phyloP scores from a whole-genome alignment of 2,797 vertebrate species.

The Microhierax caerulescens region DNA sequence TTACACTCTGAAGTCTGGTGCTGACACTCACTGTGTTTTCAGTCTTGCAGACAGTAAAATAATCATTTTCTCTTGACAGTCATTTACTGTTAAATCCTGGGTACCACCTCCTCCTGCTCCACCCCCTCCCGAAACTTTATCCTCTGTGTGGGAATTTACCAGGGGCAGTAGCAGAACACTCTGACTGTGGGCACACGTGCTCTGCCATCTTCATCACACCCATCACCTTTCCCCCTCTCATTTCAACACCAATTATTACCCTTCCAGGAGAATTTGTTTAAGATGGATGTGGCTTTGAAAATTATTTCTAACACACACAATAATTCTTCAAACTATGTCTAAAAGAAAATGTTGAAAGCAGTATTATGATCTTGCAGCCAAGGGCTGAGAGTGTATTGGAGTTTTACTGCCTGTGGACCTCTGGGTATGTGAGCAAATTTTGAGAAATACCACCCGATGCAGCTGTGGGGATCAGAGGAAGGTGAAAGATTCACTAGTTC shows the following conservation, averaged over 20 bases:
- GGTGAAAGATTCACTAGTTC: not conserved
- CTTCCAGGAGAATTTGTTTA: not conserved
- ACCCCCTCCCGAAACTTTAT: not conserved
- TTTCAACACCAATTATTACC: not conserved
- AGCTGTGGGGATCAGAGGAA: not conserved
- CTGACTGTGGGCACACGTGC: accelerated
- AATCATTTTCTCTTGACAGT: not conserved
- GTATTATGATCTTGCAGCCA: not conserved
- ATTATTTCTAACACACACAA: not conserved
- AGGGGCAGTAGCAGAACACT: not conserved
- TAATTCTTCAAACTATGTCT: not conserved
- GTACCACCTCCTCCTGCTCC: not conserved
- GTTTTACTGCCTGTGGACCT: not conserved
- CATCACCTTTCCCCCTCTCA: not conserved
- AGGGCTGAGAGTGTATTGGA: accelerated
- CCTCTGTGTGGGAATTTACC: not conserved
- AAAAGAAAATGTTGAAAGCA: not conserved
- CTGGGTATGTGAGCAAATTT: not conserved
- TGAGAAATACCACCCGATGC: not conserved
- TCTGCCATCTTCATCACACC: not conserved
- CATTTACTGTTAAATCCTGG: not conserved
- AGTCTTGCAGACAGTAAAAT: not conserved
- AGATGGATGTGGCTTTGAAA: not conserved
- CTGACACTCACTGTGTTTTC: not conserved
- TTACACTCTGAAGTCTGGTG: not conserved